phyloP scores from a whole-genome alignment of 2,888 invertebrate genomes.

The Phoronis australis region DNA sequence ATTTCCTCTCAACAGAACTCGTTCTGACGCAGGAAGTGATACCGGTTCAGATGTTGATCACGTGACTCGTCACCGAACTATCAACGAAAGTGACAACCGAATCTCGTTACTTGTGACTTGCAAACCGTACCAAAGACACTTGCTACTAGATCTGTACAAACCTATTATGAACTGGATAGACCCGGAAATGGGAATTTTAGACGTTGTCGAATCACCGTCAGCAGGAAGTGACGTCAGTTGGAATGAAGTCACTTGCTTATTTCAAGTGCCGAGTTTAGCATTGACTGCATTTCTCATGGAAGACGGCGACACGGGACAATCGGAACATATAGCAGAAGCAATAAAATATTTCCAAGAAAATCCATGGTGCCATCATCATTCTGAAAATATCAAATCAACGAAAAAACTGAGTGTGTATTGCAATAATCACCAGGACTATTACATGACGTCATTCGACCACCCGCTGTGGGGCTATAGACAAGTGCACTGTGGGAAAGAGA shows the following conservation, averaged over 20 bases:
- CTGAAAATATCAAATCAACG: slow-evolving; percentile 26
- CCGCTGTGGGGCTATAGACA: slow-evolving; percentile 41
- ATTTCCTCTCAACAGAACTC: too few species aligned
- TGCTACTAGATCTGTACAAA: slow-evolving; percentile 29
- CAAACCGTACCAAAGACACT: slow-evolving; percentile 24
- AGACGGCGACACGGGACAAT: slow-evolving; percentile 24
- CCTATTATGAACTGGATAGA: slow-evolving; percentile 31
- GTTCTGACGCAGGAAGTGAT: too few species aligned
- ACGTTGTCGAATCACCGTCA: slow-evolving; percentile 20
- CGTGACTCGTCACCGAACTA: too few species aligned
- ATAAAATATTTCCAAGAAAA: slow-evolving; percentile 25
- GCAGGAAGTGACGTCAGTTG: slow-evolving; percentile 10
- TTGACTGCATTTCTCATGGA: slow-evolving; percentile 32
- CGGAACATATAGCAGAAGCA: slow-evolving; percentile 26
- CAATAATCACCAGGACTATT: slow-evolving; percentile 37
- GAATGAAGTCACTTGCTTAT: slow-evolving; percentile 13
- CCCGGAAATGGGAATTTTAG: slow-evolving; percentile 29
- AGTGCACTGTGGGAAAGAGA: slow-evolving; percentile 41
- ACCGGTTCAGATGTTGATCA: too few species aligned
- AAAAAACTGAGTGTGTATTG: slow-evolving; percentile 28
- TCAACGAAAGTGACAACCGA: too few species aligned
- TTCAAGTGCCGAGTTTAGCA: slow-evolving; percentile 24
- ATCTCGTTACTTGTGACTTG: too few species aligned
- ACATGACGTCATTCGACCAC: slow-evolving; percentile 30
- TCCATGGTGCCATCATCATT: slow-evolving; percentile 42